Evolutionary conservation across 2,888 invertebrate genomes (phyloP).

Genomic region (Chalcosyrphus nemorum): DNA sequence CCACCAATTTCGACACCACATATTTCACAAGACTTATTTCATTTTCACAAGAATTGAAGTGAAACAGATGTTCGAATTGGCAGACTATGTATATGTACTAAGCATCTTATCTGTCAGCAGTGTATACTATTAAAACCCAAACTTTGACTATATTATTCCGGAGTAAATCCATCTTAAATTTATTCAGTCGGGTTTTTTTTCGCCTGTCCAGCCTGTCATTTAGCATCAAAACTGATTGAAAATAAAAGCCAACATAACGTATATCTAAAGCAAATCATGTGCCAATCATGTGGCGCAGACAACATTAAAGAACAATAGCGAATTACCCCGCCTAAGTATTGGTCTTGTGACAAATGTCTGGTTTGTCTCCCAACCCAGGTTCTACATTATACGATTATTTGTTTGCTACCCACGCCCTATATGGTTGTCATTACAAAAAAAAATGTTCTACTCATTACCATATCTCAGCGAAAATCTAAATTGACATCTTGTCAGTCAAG

Average conservation of each 20-base stretch:
- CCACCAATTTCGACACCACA: too few relatives aligned
- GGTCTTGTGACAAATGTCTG: neutral
- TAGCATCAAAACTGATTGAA: neutral
- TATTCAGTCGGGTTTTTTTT: too few relatives aligned
- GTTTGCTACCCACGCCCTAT: conserved; percentile 38
- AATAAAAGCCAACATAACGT: neutral
- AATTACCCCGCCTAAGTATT: neutral
- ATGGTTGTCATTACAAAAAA: conserved; percentile 41
- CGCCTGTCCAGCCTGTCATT: neutral
- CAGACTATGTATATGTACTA: too few relatives aligned
- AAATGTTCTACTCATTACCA: conserved; percentile 58
- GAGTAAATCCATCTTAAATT: too few relatives aligned
- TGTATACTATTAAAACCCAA: too few relatives aligned
- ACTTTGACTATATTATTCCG: too few relatives aligned
- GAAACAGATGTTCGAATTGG: too few relatives aligned
- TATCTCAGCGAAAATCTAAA: conserved; percentile 60
- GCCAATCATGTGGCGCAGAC: conserved; percentile 15
- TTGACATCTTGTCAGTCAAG: conserved; percentile 66
- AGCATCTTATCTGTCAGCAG: too few relatives aligned
- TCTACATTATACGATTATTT: neutral
- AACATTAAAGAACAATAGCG: conserved; percentile 9
- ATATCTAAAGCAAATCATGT: neutral
- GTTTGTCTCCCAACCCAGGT: conserved; percentile 1
- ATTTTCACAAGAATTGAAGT: too few relatives aligned
- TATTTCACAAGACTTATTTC: too few relatives aligned